A percentile compares a stretch with the other conserved stretches of the same genome.
Conservation (phyloP, 2,113 vertebrate species). For the Sceloporus tristichus region DNA sequence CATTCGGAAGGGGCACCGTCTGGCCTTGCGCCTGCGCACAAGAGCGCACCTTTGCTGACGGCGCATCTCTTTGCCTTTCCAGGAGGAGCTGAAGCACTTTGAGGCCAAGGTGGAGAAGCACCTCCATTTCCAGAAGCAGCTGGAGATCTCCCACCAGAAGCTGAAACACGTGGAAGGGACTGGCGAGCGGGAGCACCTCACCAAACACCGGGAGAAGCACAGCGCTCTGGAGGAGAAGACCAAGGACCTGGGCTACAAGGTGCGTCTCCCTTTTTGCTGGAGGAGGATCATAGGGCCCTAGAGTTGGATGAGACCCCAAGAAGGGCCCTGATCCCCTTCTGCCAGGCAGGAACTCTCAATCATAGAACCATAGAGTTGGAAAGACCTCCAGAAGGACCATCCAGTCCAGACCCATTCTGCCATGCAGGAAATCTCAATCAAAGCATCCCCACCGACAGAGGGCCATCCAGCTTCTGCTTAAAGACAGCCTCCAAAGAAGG, state of each 20-base stretch:
- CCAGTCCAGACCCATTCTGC: too few relatives aligned
- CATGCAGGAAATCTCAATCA: too few relatives aligned
- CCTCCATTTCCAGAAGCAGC: conserved; percentile 94
- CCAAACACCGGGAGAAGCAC: conserved; percentile 89
- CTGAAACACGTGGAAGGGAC: conserved; percentile 87
- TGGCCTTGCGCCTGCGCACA: neutral
- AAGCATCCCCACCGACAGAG: too few relatives aligned
- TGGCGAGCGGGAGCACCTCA: conserved; percentile 89
- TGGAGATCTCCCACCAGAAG: conserved; percentile 96
- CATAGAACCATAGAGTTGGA: too few relatives aligned
- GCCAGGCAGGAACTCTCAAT: too few relatives aligned
- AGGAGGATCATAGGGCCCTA: too few relatives aligned
- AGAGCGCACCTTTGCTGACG: neutral
- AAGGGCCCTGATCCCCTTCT: too few relatives aligned
- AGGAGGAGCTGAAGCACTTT: conserved; percentile 97
- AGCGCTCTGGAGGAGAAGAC: conserved; percentile 89
- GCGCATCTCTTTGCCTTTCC: neutral
- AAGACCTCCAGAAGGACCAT: too few relatives aligned
- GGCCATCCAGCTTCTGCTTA: too few relatives aligned
- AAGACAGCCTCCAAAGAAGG: too few relatives aligned
- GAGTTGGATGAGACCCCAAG: too few relatives aligned
- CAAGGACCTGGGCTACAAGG: conserved; percentile 95
- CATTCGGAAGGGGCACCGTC: neutral
- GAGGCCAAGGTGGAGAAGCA: conserved; percentile 97
- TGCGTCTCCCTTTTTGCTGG: conserved; percentile 56